phyloP scores from a whole-genome alignment of 2,797 vertebrate genomes.

The Xiphorhynchus erythropygius region DNA sequence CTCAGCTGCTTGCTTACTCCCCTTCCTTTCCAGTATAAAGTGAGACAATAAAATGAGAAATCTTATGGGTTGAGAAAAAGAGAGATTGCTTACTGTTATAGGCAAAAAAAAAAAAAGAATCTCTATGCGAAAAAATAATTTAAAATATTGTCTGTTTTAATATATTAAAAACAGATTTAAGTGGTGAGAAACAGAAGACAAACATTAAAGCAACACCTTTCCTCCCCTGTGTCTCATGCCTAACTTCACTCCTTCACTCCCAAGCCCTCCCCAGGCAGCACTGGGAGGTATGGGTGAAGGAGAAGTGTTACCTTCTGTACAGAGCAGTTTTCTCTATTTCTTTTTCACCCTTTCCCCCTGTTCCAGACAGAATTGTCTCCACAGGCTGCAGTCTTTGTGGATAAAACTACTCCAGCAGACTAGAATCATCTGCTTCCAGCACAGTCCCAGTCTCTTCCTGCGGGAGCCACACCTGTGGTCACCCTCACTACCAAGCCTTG shows the following conservation, averaged over 20 bases:
- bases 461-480: neutral
- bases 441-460: neutral
- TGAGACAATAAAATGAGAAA: neutral
- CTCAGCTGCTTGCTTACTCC: neutral
- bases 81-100: neutral
- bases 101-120: neutral
- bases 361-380: neutral
- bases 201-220: neutral
- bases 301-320: neutral
- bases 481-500: neutral
- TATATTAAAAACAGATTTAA: neutral
- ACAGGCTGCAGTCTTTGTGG: neutral
- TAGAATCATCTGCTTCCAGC: neutral
- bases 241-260: neutral
- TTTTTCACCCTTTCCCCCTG: neutral
- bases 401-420: neutral
- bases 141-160: neutral
- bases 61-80: neutral
- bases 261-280: neutral
- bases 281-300: neutral
- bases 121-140: neutral
- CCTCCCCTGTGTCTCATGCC: rapidly evolving
- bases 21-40: neutral
- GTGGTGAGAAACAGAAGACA: neutral
- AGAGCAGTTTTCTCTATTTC: neutral